Base-by-base conservation (phyloP, 2,797 vertebrate species). In the Acanthiza pusilla region DNA sequence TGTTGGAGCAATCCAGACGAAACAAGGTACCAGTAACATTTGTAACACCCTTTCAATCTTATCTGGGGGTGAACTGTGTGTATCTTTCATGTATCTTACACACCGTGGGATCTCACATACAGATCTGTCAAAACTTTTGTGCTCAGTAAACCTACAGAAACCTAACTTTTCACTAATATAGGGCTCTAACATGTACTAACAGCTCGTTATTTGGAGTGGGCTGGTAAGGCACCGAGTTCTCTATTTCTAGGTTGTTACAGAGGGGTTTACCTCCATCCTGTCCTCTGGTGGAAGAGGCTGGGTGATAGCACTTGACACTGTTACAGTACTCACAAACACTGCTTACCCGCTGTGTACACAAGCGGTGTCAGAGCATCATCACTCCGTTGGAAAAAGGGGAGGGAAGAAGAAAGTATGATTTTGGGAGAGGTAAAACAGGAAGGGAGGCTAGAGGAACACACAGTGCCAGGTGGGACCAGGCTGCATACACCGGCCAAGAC, bases 341-440 rank as follows among this genome's bases (percentile, higher is more conserved):
- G 3, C 51, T 75, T n/a, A n/a, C 19, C 42, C 1, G 1, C 27
- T 38, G 22, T 10, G 29, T 9, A 45, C 32, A 12, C 38, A 29
- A 36, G 53, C 18, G 12, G 25, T 5, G 30, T 22, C 61, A 50
- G 50, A 83, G 29, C 48, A 80, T 40, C 78, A 8, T 18, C 36
- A 5, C 43, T 72, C 0, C 0, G 18, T 2, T 5, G 0, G 27
- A 3, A 11, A 88, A 74, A 43, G 7, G 11, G 21, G n/a, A 63
- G 11, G 19, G n/a, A 90, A 76, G n/a, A 66, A 71, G 34, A 22
- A 30, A 23, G 34, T 77, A 61, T 43, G 47, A n/a, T 30, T 7
- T 11, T 11, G 22, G 45, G 45, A 89, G 72, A 54, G 13, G 12
- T 30, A 66, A 77, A 89, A 70, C 7, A 19, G 38, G 58, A 48